phyloP scores from a whole-genome alignment of 1,140 invertebrate genomes.

The Eurytemora carolleeae region DNA sequence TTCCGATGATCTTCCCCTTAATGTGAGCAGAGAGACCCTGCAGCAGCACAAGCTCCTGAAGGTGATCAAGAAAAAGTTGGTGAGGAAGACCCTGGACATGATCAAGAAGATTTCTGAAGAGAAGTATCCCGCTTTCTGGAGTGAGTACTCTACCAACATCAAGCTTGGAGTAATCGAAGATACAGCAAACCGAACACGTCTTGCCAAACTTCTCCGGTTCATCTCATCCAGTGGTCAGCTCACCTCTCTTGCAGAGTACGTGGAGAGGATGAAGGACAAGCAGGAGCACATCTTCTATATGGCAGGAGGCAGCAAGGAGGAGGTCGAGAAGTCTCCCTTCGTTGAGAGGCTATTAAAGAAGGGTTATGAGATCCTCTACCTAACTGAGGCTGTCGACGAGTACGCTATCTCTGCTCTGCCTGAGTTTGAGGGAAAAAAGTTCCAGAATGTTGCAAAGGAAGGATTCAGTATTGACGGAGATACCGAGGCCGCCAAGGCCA shows the following conservation, averaged over 20 bases:
- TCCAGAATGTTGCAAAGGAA: slow-evolving; percentile 99
- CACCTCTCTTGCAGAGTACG: slow-evolving; percentile 69
- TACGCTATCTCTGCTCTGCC: slow-evolving; percentile 88
- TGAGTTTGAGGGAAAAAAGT: slow-evolving; percentile 98
- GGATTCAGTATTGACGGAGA: slow-evolving; percentile 62
- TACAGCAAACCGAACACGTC: slow-evolving; percentile 73
- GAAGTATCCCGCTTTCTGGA: slow-evolving; percentile 89
- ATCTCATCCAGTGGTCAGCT: slow-evolving; percentile 49
- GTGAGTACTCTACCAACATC: slow-evolving; percentile 91
- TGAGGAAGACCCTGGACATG: slow-evolving; percentile 93
- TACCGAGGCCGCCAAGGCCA: slow-evolving; percentile 57
- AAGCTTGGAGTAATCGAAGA: slow-evolving; percentile 97
- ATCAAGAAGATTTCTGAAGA: slow-evolving; percentile 86
- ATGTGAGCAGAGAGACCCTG: slow-evolving; percentile 91
- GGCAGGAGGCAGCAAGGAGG: slow-evolving; percentile 64
- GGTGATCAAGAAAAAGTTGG: slow-evolving; percentile 94
- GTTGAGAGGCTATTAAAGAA: slow-evolving; percentile 79
- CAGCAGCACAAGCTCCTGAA: slow-evolving; percentile 96
- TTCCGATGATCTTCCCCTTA: slow-evolving; percentile 95
- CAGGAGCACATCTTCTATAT: slow-evolving; percentile 94
- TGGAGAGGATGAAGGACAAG: slow-evolving; percentile 87
- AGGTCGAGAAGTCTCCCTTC: slow-evolving; percentile 80
- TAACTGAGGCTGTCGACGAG: slow-evolving; percentile 94
- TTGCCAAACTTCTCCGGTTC: slow-evolving; percentile 87
- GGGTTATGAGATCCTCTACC: slow-evolving; percentile 87